Conservation (phyloP, 2,888 invertebrate species). For the Philopedon plagiatum region DNA sequence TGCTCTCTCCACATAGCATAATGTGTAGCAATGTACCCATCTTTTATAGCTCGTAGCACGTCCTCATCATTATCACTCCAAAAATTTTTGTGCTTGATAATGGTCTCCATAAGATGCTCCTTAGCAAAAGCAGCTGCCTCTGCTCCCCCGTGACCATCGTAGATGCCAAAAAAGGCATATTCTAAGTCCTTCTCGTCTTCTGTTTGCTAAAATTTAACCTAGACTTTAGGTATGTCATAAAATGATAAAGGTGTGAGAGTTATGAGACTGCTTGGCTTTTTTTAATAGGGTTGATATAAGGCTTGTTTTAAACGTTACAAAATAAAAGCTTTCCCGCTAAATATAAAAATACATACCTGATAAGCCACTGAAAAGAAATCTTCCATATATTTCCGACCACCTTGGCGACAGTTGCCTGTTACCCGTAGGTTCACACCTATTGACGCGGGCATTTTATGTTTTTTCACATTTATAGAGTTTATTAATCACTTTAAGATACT, state of each 20-base stretch:
- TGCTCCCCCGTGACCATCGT: slow-evolving; percentile 97
- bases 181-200: slow-evolving; percentile 92
- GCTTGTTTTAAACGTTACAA: not conserved
- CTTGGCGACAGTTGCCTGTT: slow-evolving; percentile 96
- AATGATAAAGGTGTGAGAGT: not conserved
- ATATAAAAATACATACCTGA: slow-evolving; percentile 54
- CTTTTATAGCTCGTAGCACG: slow-evolving; percentile 92
- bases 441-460: slow-evolving; percentile 77
- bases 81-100: slow-evolving; percentile 91
- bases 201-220: slow-evolving; percentile 77
- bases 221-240: not conserved
- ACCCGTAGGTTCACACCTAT: slow-evolving; percentile 95
- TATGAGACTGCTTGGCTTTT: not conserved
- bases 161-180: slow-evolving; percentile 97
- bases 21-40: slow-evolving; percentile 96
- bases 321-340: not conserved
- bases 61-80: slow-evolving; percentile 96
- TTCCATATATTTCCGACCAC: slow-evolving; percentile 99
- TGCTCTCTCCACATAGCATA: slow-evolving; percentile 98
- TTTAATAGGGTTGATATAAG: not conserved
- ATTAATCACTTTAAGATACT: slow-evolving; percentile 42
- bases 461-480: slow-evolving; percentile 53
- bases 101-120: slow-evolving; percentile 94
- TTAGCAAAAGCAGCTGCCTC: slow-evolving; percentile 93
- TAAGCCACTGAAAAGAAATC: slow-evolving; percentile 98